Conservation (phyloP, 2,113 vertebrate genomes). For the Perognathus longimembris region DNA sequence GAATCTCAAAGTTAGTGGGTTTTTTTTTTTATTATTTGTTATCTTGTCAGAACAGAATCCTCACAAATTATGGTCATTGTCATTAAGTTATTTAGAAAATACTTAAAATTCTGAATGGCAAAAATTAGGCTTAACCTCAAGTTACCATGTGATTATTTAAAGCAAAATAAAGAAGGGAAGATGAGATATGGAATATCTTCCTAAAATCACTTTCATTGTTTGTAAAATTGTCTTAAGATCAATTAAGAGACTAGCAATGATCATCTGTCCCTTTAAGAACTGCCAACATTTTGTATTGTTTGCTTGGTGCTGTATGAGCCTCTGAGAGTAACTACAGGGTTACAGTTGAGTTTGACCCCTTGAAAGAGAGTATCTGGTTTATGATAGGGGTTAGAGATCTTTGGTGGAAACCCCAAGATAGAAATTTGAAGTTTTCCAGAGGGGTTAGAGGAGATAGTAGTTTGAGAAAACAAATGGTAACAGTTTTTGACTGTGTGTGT, state of each 20-base stretch:
- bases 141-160: slow-evolving; percentile 53
- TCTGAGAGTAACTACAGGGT: neutral
- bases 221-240: slow-evolving; percentile 41
- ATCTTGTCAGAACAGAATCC: slow-evolving; percentile 60
- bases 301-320: neutral
- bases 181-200: neutral
- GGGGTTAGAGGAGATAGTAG: neutral
- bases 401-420: neutral
- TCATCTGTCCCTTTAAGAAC: slow-evolving; percentile 18
- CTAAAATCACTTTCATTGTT: slow-evolving; percentile 32
- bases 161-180: slow-evolving; percentile 29
- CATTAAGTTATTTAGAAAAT: slow-evolving; percentile 67
- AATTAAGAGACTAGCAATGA: neutral
- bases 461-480: slow-evolving; percentile 42
- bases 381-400: neutral
- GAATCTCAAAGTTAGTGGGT: slow-evolving; percentile 56
- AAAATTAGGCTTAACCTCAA: slow-evolving; percentile 63
- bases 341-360: neutral
- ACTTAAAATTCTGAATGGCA: slow-evolving; percentile 67
- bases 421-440: slow-evolving; percentile 52
- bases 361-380: neutral
- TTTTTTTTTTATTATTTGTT: slow-evolving; percentile 72
- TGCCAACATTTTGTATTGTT: neutral
- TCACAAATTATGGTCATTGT: slow-evolving; percentile 49
- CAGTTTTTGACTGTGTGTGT: neutral